Conservation (phyloP, 2,113 vertebrate genomes). For the Apteryx owenii region DNA sequence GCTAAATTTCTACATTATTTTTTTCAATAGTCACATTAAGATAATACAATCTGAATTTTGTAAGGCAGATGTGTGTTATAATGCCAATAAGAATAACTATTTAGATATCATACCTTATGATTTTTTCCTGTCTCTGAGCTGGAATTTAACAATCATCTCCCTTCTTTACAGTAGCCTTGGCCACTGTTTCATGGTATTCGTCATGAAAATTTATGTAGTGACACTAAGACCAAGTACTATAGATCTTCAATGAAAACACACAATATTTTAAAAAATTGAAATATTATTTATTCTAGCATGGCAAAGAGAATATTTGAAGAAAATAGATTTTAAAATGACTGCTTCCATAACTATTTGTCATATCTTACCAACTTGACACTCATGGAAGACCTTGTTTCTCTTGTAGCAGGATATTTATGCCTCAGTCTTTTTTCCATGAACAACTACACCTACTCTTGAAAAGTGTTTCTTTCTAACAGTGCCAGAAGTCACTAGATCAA, state of each 20-base stretch:
- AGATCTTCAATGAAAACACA: background rate
- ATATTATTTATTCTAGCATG: background rate
- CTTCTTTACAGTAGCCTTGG: background rate
- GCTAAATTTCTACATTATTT: background rate
- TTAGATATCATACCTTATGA: background rate
- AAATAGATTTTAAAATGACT: background rate
- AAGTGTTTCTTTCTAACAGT: background rate
- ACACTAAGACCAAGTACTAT: background rate
- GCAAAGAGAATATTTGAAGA: background rate
- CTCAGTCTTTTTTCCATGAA: background rate
- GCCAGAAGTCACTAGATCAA: background rate
- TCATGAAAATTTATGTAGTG: background rate
- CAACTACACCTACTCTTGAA: background rate
- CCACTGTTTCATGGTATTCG: background rate
- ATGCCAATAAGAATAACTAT: background rate
- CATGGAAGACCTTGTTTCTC: background rate
- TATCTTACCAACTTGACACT: background rate
- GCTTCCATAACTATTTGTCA: background rate
- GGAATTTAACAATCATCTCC: background rate
- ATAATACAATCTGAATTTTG: background rate
- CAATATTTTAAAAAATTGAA: background rate
- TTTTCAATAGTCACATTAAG: background rate
- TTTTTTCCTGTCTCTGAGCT: background rate
- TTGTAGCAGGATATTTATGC: background rate
- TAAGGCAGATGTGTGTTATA: background rate